Conservation (phyloP, 2,113 vertebrate species). For the Eupsittula cactorum region DNA sequence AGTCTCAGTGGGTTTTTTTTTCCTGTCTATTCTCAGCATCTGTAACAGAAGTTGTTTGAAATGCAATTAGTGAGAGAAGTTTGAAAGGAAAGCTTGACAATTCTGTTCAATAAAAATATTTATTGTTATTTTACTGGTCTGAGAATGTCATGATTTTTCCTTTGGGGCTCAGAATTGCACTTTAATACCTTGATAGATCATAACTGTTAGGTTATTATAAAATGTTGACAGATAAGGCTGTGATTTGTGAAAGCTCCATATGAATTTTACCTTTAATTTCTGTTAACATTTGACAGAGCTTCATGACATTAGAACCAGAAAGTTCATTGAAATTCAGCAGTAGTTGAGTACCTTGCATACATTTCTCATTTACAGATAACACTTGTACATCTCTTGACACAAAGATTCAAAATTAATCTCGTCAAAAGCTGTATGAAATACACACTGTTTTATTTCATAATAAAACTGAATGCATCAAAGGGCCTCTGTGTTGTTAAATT, state of each 20-base stretch:
- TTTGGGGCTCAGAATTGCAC: constrained; percentile 36
- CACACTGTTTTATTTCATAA: constrained; percentile 63
- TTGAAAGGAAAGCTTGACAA: constrained; percentile 67
- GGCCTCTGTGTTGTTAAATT: constrained; percentile 48
- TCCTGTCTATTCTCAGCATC: constrained; percentile 26
- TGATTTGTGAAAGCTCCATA: constrained; percentile 74
- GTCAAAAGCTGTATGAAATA: constrained; percentile 44
- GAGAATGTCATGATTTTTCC: constrained; percentile 67
- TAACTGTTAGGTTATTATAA: constrained; percentile 72
- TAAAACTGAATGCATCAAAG: constrained; percentile 58
- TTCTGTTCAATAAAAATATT: constrained; percentile 68
- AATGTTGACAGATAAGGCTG: constrained; percentile 72
- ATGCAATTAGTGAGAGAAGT: constrained; percentile 66
- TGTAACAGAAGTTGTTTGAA: constrained; percentile 48
- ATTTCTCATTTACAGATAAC: constrained; percentile 72
- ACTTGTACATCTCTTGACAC: constrained; percentile 72
- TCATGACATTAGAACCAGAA: constrained; percentile 68
- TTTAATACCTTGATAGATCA: constrained; percentile 67
- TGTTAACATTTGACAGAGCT: constrained; percentile 77
- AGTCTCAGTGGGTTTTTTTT: background rate
- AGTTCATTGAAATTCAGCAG: constrained; percentile 76
- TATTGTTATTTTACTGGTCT: constrained; percentile 64
- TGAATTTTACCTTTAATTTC: constrained; percentile 76
- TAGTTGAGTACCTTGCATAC: constrained; percentile 48
- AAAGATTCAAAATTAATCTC: constrained; percentile 69